Evolutionary conservation across 2,113 vertebrate genomes (phyloP).

Genomic region (Phalacrocorax pelagicus): DNA sequence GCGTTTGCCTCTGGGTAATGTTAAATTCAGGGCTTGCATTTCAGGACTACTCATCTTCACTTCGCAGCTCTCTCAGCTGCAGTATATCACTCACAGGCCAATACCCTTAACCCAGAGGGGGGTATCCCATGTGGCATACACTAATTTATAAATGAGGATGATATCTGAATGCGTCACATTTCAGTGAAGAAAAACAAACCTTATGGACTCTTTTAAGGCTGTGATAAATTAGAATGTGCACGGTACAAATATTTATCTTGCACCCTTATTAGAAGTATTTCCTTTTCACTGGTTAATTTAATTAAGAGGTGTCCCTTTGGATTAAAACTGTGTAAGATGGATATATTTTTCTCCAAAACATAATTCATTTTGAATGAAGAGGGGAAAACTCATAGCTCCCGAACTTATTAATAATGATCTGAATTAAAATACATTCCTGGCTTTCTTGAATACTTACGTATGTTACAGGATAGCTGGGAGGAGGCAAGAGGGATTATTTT

Average conservation of each 20-base stretch:
- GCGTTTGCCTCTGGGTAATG: conserved; percentile 8
- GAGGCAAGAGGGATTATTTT: conserved; percentile 54
- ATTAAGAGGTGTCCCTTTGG: conserved; percentile 51
- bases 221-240: conserved; percentile 70
- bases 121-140: conserved; percentile 54
- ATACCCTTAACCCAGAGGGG: conserved; percentile 23
- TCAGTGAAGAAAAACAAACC: conserved; percentile 68
- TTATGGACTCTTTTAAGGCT: conserved; percentile 59
- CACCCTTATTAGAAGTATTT: conserved; percentile 73
- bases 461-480: conserved; percentile 33
- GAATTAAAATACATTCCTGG: conserved; percentile 51
- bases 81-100: conserved; percentile 55
- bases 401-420: conserved; percentile 44
- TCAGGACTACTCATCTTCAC: conserved; percentile 28
- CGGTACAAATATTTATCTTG: conserved; percentile 66
- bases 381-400: conserved; percentile 44
- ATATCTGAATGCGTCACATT: conserved; percentile 59
- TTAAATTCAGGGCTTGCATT: neutral
- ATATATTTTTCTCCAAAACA: conserved; percentile 7
- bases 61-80: conserved; percentile 57
- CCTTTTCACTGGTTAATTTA: conserved; percentile 55
- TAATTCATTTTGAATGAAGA: conserved; percentile 54
- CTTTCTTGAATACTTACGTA: conserved; percentile 31
- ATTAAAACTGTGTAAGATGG: conserved; percentile 37
- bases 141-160: conserved; percentile 71